These are phyloP conservation scores for Gryon sp. DNA, from an alignment of 1,140 invertebrate genomes.

Conservation along the genomic window DNA sequence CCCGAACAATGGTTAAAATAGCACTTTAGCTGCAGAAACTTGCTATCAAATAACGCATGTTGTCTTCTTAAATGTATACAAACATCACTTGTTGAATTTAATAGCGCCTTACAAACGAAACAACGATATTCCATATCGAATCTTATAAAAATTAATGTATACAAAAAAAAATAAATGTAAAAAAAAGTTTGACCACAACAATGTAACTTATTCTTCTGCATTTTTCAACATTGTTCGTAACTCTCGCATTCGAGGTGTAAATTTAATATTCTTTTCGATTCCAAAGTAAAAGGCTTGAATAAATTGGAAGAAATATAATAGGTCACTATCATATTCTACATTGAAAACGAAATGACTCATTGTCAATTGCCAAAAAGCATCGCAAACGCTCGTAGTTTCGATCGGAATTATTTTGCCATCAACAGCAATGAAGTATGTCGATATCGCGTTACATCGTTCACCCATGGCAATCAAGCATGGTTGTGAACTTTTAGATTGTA, in stretches of 20 bases:
- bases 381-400: neutral
- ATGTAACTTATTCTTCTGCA: neutral
- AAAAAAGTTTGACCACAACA: neutral
- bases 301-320: neutral
- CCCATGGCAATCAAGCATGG: slow-evolving; percentile 1
- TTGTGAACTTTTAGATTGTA: neutral
- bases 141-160: too few species aligned
- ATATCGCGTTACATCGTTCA: neutral
- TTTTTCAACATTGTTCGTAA: neutral
- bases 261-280: neutral
- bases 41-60: slow-evolving; percentile 4
- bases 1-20: neutral
- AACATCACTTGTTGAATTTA: neutral
- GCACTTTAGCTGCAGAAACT: slow-evolving; percentile 3
- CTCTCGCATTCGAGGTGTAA: slow-evolving; percentile 19
- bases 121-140: neutral
- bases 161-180: neutral
- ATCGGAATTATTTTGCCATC: neutral
- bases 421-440: neutral
- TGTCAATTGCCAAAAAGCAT: slow-evolving; percentile 5
- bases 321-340: neutral
- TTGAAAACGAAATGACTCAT: slow-evolving; percentile 18
- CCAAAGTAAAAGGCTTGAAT: neutral
- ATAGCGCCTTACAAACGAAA: neutral
- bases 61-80: slow-evolving; percentile 1